These are phyloP conservation scores for Melanerpes aurifrons DNA, from an alignment of 2,113 vertebrate genomes.

Conservation along the genomic window DNA sequence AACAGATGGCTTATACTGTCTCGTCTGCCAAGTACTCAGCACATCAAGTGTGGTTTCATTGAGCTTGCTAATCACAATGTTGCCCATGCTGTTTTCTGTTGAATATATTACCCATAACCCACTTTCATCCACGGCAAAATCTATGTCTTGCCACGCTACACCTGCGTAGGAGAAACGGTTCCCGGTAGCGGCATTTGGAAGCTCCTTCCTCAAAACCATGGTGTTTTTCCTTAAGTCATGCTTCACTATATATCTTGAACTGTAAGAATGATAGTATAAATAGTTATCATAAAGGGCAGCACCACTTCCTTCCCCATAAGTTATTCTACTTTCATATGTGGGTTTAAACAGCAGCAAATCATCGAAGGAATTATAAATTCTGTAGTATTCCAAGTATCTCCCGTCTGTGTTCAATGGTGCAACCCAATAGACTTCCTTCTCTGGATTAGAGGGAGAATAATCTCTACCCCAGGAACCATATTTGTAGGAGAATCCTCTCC, in stretches of 20 bases:
- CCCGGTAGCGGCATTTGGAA: slow-evolving; percentile 79
- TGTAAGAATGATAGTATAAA: slow-evolving; percentile 81
- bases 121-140: slow-evolving; percentile 90
- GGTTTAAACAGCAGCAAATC: slow-evolving; percentile 78
- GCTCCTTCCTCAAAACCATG: slow-evolving; percentile 16
- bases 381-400: slow-evolving; percentile 70
- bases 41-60: slow-evolving; percentile 91
- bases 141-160: slow-evolving; percentile 88
- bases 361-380: slow-evolving; percentile 77
- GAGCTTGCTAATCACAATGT: slow-evolving; percentile 92
- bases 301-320: slow-evolving; percentile 80
- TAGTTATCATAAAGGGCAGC: slow-evolving; percentile 77
- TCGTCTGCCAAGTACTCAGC: slow-evolving; percentile 89
- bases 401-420: slow-evolving; percentile 74
- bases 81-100: slow-evolving; percentile 89
- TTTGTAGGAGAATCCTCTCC: slow-evolving; percentile 77
- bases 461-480: slow-evolving; percentile 88
- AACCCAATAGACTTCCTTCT: slow-evolving; percentile 81
- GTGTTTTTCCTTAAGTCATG: slow-evolving; percentile 59
- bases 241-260: slow-evolving; percentile 60
- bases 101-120: slow-evolving; percentile 97
- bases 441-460: slow-evolving; percentile 60
- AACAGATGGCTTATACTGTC: slow-evolving; percentile 81
- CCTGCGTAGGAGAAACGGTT: slow-evolving; percentile 91
- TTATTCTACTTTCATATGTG: slow-evolving; percentile 19